Conservation (phyloP, 2,888 invertebrate species). For the Gari tellinella region DNA sequence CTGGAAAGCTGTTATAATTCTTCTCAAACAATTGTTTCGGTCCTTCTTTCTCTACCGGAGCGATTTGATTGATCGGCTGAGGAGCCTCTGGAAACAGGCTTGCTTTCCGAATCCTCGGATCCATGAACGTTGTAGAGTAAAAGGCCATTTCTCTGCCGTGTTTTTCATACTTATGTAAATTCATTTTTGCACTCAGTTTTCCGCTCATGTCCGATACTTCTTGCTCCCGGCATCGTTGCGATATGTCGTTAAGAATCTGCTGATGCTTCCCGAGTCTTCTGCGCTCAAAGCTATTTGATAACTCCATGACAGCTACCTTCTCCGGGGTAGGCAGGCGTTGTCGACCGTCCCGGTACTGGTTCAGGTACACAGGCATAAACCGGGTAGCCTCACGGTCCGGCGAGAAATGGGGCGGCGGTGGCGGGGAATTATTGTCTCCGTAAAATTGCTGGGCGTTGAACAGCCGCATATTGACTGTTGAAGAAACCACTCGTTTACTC, state of each 20-base stretch:
- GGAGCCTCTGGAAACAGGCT: constrained; percentile 6
- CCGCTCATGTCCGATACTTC: constrained; percentile 74
- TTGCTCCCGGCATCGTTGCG: constrained; percentile 77
- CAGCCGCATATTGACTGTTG: constrained; percentile 62
- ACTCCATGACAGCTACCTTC: constrained; percentile 75
- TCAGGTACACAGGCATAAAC: constrained; percentile 65
- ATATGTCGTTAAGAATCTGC: constrained; percentile 76
- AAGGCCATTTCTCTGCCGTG: constrained; percentile 59
- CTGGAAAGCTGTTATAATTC: constrained; percentile 71
- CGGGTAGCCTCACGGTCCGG: constrained; percentile 62
- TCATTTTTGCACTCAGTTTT: constrained; percentile 66
- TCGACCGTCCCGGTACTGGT: constrained; percentile 66
- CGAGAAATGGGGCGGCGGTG: constrained; percentile 68
- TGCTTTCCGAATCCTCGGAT: constrained; percentile 21
- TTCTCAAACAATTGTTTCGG: constrained; percentile 50
- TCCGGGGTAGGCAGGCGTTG: constrained; percentile 75
- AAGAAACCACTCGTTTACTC: no score
- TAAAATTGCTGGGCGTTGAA: constrained; percentile 65
- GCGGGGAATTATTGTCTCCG: constrained; percentile 61
- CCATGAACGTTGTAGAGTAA: constrained; percentile 64
- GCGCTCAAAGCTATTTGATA: constrained; percentile 74
- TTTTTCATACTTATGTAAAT: constrained; percentile 51
- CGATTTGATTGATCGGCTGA: neutral
- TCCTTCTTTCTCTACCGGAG: constrained; percentile 8
- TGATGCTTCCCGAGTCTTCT: constrained; percentile 77